Base-by-base conservation (phyloP, 2,888 invertebrate species). In the Fabriciana adippe region DNA sequence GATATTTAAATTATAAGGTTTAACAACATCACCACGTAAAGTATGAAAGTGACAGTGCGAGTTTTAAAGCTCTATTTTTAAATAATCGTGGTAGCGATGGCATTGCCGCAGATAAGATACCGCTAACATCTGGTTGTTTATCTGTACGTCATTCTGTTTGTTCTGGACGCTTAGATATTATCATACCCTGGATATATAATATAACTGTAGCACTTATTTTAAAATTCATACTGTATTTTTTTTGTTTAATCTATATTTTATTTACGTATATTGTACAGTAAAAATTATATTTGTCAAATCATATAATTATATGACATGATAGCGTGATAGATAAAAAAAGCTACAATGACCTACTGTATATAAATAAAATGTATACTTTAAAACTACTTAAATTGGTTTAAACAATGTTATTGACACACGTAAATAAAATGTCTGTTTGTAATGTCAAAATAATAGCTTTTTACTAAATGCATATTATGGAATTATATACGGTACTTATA, bases 51-150 rank as follows among this genome's bases (percentile, higher is more conserved):
- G 8, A 11, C 21, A 21, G 45, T 26, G 5, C 2, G 47, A 11
- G 14, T 26, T 51, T 62, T 14, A 45, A 45, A 66, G 51, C 47
- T 59, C 54, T 55, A 50, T 62, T 54, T 62, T 67, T 63, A 48
- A 35, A 47, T 31, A 35, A 63, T 47, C 50, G 48, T 55, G 26
- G 48, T 64, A 61, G 51, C 50, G 16, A 61, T 51, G 50, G 35
- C 51, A 70, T 59, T 64, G 50, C 67, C 67, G 60, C 64, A 72
- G 72, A 75, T 74, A 75, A 75, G 74, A 75, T 67, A 74, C 62
- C 53, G 18, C 41, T 50, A 57, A 72, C 75, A 75, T 72, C 72
- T 72, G 74, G 72, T 53, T 68, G 71, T 71, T 71, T 65, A 56
- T 72, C 57, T 70, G 65, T 67, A 55, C 66, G 64, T 66, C 61